Percentiles rank a stretch among this genome's conserved stretches.
Conservation (phyloP, 2,888 invertebrate species). For the Hedychridium roseum region DNA sequence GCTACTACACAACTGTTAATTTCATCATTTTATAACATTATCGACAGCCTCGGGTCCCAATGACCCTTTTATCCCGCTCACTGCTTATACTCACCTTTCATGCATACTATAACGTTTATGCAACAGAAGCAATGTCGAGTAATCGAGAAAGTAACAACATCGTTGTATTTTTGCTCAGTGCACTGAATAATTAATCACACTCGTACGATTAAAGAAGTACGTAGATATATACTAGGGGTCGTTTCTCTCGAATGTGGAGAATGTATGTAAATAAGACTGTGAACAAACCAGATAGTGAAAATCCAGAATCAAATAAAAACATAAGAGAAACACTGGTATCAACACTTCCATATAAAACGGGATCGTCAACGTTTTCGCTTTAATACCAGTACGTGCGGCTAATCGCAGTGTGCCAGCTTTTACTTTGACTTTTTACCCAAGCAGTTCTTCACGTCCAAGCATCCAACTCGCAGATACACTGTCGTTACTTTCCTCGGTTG, state of each 20-base stretch:
- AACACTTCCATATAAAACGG: conserved; percentile 44
- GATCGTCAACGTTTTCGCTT: conserved; percentile 29
- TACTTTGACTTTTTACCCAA: conserved; percentile 17
- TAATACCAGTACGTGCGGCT: conserved; percentile 16
- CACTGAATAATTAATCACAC: no score
- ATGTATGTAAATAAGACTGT: conserved; percentile 12
- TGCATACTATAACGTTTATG: background rate
- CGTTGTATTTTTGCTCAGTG: background rate
- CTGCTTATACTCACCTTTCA: no score
- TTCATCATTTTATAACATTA: no score
- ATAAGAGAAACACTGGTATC: conserved; percentile 40
- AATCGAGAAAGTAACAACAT: background rate
- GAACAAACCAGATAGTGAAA: conserved; percentile 24
- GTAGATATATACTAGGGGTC: background rate
- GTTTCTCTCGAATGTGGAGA: conserved; percentile 5
- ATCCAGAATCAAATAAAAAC: conserved; percentile 36
- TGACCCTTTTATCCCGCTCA: no score
- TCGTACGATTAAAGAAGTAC: background rate
- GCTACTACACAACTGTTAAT: no score
- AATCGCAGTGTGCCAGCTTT: conserved; percentile 18
- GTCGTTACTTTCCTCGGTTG: background rate
- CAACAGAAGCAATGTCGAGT: background rate
- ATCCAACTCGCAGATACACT: background rate
- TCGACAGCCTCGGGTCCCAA: no score
- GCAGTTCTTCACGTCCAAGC: background rate